Conservation (phyloP, 2,113 vertebrate species). For the Centropus unirufus region DNA sequence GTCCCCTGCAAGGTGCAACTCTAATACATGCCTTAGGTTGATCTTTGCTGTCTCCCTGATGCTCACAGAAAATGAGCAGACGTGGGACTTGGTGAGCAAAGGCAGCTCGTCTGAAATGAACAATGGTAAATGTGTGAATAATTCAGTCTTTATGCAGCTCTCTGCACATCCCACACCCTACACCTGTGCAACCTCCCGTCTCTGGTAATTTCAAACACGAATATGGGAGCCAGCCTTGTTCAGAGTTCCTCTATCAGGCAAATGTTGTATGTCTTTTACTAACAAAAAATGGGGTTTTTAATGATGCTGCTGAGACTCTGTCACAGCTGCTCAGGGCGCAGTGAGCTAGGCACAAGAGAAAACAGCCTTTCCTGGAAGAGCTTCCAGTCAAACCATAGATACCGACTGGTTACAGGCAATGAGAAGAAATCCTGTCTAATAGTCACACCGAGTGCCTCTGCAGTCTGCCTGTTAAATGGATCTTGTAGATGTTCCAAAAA, state of each 20-base stretch:
- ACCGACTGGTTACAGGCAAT: not conserved
- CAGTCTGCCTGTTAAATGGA: rapidly evolving
- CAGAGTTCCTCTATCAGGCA: not conserved
- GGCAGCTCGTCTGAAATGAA: not conserved
- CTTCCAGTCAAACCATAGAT: not conserved
- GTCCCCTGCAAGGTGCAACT: not conserved
- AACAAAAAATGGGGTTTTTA: not conserved
- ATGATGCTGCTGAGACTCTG: not conserved
- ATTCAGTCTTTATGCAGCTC: not conserved
- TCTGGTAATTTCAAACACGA: not conserved
- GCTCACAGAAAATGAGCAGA: not conserved
- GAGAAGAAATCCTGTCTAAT: not conserved
- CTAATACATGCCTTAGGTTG: not conserved
- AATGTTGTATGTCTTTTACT: not conserved
- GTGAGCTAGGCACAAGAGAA: not conserved
- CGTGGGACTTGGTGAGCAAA: not conserved
- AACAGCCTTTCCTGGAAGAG: not conserved
- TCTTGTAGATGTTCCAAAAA: not conserved
- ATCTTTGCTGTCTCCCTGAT: not conserved
- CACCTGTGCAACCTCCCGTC: not conserved
- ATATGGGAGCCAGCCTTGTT: not conserved
- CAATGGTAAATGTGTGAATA: not conserved
- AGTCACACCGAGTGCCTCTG: not conserved
- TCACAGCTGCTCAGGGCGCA: not conserved
- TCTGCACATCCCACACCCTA: not conserved